Percentiles rank a stretch among this genome's conserved stretches.
Evolutionary conservation across 1,140 invertebrate genomes (phyloP).

Genomic region (Coenobita brevimanus): DNA sequence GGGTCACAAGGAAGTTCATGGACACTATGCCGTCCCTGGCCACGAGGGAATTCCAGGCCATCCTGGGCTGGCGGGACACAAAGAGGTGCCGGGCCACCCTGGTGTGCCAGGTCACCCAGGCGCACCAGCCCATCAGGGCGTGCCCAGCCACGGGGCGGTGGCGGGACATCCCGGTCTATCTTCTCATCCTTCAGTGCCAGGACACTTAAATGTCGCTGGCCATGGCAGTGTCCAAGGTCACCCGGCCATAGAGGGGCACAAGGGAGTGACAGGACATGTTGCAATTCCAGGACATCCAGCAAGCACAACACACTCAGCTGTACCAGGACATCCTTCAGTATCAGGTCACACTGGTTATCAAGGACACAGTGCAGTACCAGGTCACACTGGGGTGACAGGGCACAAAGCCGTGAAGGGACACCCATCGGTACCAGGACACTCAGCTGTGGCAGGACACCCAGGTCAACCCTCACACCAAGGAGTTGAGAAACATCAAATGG

Average conservation of each 20-base stretch:
- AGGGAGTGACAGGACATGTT: not conserved
- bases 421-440: not conserved
- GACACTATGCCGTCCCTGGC: not conserved
- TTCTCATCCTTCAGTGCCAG: not conserved
- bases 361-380: not conserved
- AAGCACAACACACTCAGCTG: not conserved
- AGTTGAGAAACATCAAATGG: not conserved
- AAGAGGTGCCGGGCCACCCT: not conserved
- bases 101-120: not conserved
- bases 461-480: not conserved
- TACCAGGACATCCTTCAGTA: not conserved
- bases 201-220: not conserved
- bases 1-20: not conserved
- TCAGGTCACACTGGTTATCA: not conserved
- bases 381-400: not conserved
- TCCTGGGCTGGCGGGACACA: not conserved
- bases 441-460: not conserved
- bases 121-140: not conserved
- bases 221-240: not conserved
- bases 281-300: not conserved
- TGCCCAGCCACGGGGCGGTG: not conserved
- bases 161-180: not conserved
- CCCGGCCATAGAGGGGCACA: not conserved
- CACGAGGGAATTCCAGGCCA: not conserved
- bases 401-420: not conserved